Percentiles rank a stretch among this genome's conserved stretches.
These are phyloP conservation scores for Drosophila kanekoi DNA, from an alignment of 2,888 invertebrate genomes.

Conservation along the genomic window DNA sequence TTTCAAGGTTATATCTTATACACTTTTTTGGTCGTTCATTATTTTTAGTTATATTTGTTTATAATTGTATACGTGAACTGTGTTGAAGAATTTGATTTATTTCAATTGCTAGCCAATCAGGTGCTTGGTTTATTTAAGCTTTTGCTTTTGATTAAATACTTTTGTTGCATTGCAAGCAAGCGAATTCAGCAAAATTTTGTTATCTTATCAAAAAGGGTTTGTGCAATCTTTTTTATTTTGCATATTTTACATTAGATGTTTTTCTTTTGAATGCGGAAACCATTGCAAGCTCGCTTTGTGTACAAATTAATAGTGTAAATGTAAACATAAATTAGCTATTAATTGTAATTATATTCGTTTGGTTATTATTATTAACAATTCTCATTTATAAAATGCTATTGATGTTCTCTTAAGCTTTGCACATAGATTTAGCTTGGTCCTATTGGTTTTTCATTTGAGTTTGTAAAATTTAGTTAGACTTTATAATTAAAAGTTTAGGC, in stretches of 20 bases:
- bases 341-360: conserved; percentile 27
- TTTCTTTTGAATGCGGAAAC: conserved; percentile 68
- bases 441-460: conserved; percentile 64
- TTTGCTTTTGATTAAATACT: conserved; percentile 59
- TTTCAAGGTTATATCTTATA: conserved; percentile 66
- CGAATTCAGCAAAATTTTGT: conserved; percentile 70
- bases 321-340: conserved; percentile 23
- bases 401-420: conserved; percentile 52
- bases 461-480: conserved; percentile 61
- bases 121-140: conserved; percentile 37
- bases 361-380: conserved; percentile 33
- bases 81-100: conserved; percentile 32
- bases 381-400: conserved; percentile 61
- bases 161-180: conserved; percentile 67
- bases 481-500: conserved; percentile 54
- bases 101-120: conserved; percentile 43
- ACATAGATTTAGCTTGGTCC: conserved; percentile 72
- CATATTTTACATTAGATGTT: conserved; percentile 38
- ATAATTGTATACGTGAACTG: conserved; percentile 25
- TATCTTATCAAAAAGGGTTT: conserved; percentile 52
- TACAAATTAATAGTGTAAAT: conserved; percentile 16
- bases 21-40: conserved; percentile 68
- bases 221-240: conserved; percentile 20
- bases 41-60: conserved; percentile 27
- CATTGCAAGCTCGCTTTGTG: conserved; percentile 82